phyloP scores from a whole-genome alignment of 2,113 vertebrate genomes.

The Caracal caracal region DNA sequence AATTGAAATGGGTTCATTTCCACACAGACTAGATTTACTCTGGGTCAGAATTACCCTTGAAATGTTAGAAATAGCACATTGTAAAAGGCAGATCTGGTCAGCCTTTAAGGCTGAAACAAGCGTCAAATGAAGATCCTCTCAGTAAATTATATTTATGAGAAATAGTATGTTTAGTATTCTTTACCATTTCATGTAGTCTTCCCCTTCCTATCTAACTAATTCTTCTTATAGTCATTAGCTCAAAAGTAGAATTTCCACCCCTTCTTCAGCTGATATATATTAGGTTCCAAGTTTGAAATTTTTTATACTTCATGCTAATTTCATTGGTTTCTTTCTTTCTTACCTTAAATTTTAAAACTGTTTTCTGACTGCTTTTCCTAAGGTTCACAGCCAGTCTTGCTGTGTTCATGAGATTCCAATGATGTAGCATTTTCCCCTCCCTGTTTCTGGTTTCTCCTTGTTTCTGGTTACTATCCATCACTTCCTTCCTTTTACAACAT shows the following conservation, averaged over 20 bases:
- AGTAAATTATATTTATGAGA: neutral
- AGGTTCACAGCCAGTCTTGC: neutral
- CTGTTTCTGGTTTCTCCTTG: neutral
- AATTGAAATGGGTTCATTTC: neutral
- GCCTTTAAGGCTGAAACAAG: neutral
- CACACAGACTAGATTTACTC: neutral
- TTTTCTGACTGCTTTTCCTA: neutral
- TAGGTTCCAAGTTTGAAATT: neutral
- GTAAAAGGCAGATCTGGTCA: neutral
- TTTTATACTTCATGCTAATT: neutral
- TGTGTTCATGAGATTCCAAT: neutral
- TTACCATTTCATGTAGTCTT: neutral
- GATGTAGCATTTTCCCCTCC: neutral
- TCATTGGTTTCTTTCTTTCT: conserved; percentile 3
- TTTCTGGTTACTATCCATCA: neutral
- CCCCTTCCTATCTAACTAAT: neutral
- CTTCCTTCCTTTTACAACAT: neutral
- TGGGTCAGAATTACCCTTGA: neutral
- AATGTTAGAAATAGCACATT: neutral
- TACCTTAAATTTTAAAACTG: neutral
- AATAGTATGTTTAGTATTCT: neutral
- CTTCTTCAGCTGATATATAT: neutral
- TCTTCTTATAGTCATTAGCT: neutral
- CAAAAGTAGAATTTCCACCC: neutral
- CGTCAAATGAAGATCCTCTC: neutral